Conservation (phyloP, 1,140 invertebrate genomes). For the Apis dorsata region DNA sequence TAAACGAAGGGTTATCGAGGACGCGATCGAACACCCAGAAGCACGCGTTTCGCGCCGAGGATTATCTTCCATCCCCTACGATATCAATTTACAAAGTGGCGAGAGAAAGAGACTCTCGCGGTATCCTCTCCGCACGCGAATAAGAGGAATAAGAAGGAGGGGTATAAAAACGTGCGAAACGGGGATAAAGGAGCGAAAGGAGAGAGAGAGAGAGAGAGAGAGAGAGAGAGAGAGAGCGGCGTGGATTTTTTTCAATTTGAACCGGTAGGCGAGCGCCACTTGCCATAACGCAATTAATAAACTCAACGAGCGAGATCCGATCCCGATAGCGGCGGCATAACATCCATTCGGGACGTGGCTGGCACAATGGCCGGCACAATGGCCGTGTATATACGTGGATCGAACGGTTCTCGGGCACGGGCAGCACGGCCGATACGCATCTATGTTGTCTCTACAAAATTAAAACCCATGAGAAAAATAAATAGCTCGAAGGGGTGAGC, state of each 20-base stretch:
- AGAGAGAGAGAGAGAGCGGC: background rate
- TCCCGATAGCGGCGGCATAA: slow-evolving; percentile 68
- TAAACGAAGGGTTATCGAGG: background rate
- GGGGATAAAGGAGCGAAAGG: too few relatives aligned
- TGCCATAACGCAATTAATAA: slow-evolving; percentile 76
- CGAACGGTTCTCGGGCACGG: background rate
- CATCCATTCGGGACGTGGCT: slow-evolving; percentile 54
- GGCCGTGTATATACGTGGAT: slow-evolving; percentile 39
- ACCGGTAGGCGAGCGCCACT: slow-evolving; percentile 57
- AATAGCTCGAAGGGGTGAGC: slow-evolving; percentile 65
- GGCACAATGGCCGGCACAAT: slow-evolving; percentile 65
- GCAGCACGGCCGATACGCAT: slow-evolving; percentile 67
- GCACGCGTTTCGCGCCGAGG: background rate
- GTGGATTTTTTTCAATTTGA: slow-evolving; percentile 72
- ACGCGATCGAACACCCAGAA: background rate
- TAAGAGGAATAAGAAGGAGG: background rate
- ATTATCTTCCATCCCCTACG: background rate
- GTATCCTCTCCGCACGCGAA: too few relatives aligned
- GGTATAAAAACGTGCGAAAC: too few relatives aligned
- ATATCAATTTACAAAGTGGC: background rate
- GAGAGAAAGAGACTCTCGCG: background rate
- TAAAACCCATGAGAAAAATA: slow-evolving; percentile 78
- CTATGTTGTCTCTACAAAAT: slow-evolving; percentile 75
- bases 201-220: background rate
- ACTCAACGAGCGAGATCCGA: slow-evolving; percentile 74